Evolutionary conservation across 2,888 invertebrate species (phyloP), one percentile per base, ranked within the genome.

Genomic region (Pseudeuparius sepicola): DNA sequence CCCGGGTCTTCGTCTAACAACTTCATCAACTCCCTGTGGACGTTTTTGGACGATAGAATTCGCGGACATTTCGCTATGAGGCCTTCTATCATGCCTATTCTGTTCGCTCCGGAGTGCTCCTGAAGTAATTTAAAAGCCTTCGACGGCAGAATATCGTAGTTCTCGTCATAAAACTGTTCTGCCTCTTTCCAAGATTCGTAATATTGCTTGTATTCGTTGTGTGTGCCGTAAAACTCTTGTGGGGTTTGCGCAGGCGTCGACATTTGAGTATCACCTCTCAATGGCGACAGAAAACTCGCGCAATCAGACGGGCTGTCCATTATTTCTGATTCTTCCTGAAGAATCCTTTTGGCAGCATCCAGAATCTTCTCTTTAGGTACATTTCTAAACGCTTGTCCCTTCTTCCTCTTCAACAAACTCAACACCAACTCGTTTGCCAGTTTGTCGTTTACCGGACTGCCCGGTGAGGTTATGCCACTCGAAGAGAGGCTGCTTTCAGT

Each of bases 11-110:
- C 49, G 35, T 60, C 59, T 33, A 58, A 48, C n/a, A 67, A 60
- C 16, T 63, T 61, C 12, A 64, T 56, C 36, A 68, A 47, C 46
- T 68, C 68, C 34, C 65, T 59, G 47, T 67, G 65, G 17, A 73
- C 60, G 31, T 68, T 71, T 57, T 73, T 74, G 10, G 70, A 66
- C 48, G 73, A 75, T 40, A 71, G 61, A 25, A 75, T 70, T 35
- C 75, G 63, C 0, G 78, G 78, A 56, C 78, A 78, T 31, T 71
- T 66, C 1, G 72, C 73, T 14, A 68, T 65, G 48, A 71, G 62
- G 6, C 68, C 63, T 40, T 66, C 64, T 43, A 70, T 56, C 39
- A 54, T 57, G 15, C 57, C 57, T 3, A 55, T 47, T 44, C 52
- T 55, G 47, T 64, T 49, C 31, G 56, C 41, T 25, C 51, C 53